These are phyloP conservation scores for Campoletis raptor DNA, from an alignment of 2,888 invertebrate genomes.

Conservation along the genomic window DNA sequence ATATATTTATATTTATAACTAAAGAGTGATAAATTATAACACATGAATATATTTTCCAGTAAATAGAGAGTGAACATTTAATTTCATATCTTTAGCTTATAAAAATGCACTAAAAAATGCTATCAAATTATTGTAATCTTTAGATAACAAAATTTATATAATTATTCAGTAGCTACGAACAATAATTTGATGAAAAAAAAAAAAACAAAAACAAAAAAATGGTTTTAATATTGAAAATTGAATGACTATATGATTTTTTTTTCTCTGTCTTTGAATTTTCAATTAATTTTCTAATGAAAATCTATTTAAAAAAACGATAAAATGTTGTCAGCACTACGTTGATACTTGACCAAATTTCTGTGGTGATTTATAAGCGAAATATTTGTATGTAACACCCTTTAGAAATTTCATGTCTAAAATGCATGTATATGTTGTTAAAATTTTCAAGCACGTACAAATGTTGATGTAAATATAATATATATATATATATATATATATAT, in stretches of 20 bases:
- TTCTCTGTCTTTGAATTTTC: too few species aligned
- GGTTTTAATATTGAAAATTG: background rate
- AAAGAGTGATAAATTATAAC: background rate
- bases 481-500: too few species aligned
- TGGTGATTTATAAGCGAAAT: background rate
- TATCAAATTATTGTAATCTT: too few species aligned
- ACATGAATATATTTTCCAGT: background rate
- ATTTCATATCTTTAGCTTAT: background rate
- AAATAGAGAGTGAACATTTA: background rate
- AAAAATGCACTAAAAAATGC: too few species aligned
- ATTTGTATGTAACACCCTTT: background rate
- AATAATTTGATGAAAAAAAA: background rate
- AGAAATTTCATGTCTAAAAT: background rate
- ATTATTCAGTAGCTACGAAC: background rate
- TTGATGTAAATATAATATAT: slow-evolving; percentile 4
- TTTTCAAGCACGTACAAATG: background rate
- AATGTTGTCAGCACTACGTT: background rate
- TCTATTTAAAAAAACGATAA: background rate
- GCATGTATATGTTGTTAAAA: background rate
- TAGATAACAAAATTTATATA: background rate
- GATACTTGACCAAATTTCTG: background rate
- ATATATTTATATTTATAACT: slow-evolving; percentile 8
- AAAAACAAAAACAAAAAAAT: background rate
- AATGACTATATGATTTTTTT: background rate
- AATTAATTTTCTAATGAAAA: background rate